These are phyloP conservation scores for Synergus japonicus DNA, from an alignment of 2,888 invertebrate genomes.

Conservation along the genomic window DNA sequence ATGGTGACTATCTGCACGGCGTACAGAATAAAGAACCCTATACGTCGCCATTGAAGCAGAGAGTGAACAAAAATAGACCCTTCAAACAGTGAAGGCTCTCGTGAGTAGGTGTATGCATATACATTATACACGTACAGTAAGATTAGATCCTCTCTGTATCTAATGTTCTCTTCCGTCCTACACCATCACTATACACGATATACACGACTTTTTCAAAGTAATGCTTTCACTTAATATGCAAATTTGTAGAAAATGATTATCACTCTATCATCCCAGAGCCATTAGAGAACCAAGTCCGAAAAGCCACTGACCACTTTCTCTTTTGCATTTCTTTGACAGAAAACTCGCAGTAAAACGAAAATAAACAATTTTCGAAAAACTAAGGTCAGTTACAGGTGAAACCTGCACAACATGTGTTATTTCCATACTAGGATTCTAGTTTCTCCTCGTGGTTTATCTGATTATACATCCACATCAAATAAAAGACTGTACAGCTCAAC, in stretches of 20 bases:
- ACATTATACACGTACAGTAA: not conserved
- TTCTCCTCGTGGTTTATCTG: not conserved
- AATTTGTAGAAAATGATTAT: not conserved
- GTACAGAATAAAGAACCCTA: not conserved
- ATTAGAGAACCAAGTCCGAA: too few relatives aligned
- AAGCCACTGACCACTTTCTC: too few relatives aligned
- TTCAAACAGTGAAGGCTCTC: not conserved
- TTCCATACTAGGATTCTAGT: not conserved
- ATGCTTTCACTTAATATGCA: not conserved
- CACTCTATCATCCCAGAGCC: not conserved
- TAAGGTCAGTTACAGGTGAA: not conserved
- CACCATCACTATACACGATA: not conserved
- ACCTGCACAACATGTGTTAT: not conserved
- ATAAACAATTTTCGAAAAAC: too few relatives aligned
- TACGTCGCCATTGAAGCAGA: not conserved
- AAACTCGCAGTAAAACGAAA: too few relatives aligned
- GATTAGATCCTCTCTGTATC: not conserved
- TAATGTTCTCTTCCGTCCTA: not conserved
- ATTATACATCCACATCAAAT: not conserved
- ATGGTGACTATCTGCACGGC: not conserved
- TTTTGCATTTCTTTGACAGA: not conserved
- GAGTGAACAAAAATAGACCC: not conserved
- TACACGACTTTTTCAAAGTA: not conserved
- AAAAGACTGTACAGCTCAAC: not conserved
- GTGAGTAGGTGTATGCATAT: not conserved